Evolutionary conservation across 2,888 invertebrate genomes (phyloP).

Genomic region (Polyommatus icarus): DNA sequence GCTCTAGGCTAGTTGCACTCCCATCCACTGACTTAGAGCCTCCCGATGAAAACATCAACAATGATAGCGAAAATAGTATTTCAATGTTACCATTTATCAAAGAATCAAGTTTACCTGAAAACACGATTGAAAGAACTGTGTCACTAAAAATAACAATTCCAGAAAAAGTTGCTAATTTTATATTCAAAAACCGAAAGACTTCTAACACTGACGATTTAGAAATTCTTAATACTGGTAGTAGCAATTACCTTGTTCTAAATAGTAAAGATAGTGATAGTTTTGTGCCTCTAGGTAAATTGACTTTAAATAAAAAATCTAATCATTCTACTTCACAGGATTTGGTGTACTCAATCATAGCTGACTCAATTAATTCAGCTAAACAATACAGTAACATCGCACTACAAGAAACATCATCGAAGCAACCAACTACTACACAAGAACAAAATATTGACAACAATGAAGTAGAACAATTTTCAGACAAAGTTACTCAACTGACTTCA

Average conservation of each 20-base stretch:
- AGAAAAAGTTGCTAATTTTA: conserved; percentile 65
- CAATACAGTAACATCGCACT: conserved; percentile 65
- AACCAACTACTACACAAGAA: conserved; percentile 52
- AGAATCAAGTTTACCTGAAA: conserved; percentile 56
- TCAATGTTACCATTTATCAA: conserved; percentile 63
- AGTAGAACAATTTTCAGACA: conserved; percentile 45
- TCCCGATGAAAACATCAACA: conserved; percentile 51
- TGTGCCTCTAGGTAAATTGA: conserved; percentile 65
- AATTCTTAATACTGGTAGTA: conserved; percentile 71
- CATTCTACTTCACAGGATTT: conserved; percentile 76
- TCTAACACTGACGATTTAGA: conserved; percentile 63
- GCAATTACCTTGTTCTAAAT: conserved; percentile 67
- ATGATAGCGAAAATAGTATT: conserved; percentile 51
- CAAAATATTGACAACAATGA: conserved; percentile 60
- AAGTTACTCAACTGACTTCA: conserved; percentile 26
- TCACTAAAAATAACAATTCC: conserved; percentile 74
- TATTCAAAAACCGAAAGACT: conserved; percentile 61
- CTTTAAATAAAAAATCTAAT: conserved; percentile 60
- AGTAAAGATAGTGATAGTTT: conserved; percentile 57
- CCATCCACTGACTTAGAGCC: conserved; percentile 62
- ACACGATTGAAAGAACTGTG: conserved; percentile 71
- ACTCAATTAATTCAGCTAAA: conserved; percentile 70
- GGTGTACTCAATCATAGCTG: conserved; percentile 70
- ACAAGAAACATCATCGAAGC: conserved; percentile 54
- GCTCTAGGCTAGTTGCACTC: conserved; percentile 51